Base-by-base conservation (phyloP, 2,888 invertebrate species). In the Lasioglossum figueresi region DNA sequence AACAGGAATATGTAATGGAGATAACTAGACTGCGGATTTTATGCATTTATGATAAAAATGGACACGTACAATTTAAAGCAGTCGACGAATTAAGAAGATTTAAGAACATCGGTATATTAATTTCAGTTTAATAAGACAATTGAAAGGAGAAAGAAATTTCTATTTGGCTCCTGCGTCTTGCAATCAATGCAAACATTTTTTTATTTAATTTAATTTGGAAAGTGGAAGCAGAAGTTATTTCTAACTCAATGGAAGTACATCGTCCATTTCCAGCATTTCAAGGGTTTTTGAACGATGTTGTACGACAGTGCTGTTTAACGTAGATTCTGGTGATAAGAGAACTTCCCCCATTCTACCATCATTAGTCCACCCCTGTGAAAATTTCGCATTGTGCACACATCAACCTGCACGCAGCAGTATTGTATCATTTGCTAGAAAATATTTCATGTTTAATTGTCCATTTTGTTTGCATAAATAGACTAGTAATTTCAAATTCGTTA, bases 231-330 rank as follows among this genome's bases (percentile, higher is more conserved):
- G 56, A 12, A 56, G n/a, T 12, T 56, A 56, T 56, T n/a, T 56
- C 56, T 12, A 12, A 27, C n/a, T 56, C 4, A 12, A n/a, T n/a
- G n/a, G 8, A 52, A 52, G 52, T 52, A 52, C 48, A 52, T 52
- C 23, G 23, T 8, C 8, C 23, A 52, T 56, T 56, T n/a, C 56
- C 56, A 56, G 56, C 56, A 27, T 56, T 56, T 56, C n/a, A n/a
- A 56, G 1, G 56, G 56, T n/a, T 56, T 56, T 56, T 56, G 56
- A n/a, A 56, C 56, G 56, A 56, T 56, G 56, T 56, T 56, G 56
- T 56, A 56, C 52, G 40, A 83, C 71, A 68, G 48, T 40, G 71
- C 43, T 59, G 59, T 63, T 63, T 45, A n/a, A 56, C 37, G 56
- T n/a, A 56, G 56, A 56, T 56, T 56, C n/a, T 56, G n/a, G 1